Percentiles rank a stretch among this genome's conserved stretches.
Conservation (phyloP, 2,797 vertebrate species). For the Ispidina picta region DNA sequence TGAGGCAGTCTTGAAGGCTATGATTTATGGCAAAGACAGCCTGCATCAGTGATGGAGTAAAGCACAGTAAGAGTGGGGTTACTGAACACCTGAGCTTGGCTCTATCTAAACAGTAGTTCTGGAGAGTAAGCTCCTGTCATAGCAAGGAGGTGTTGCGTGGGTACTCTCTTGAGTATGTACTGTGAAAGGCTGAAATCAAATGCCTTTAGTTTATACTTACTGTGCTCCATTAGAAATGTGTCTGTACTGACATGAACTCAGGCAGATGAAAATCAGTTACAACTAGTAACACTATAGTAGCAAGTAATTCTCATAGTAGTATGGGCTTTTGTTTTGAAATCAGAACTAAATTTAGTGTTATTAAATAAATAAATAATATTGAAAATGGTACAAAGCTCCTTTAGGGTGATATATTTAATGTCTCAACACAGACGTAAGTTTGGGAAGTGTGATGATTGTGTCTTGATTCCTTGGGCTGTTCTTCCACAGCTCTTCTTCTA, state of each 20-base stretch:
- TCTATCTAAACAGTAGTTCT: background rate
- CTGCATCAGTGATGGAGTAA: background rate
- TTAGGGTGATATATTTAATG: background rate
- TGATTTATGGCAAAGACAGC: background rate
- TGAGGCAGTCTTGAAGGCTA: background rate
- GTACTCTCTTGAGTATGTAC: background rate
- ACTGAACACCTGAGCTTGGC: background rate
- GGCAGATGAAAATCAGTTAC: background rate
- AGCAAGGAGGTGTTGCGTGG: background rate
- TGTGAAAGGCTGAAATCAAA: background rate
- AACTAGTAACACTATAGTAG: background rate
- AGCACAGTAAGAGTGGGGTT: background rate
- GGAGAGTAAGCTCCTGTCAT: background rate
- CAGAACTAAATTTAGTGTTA: background rate
- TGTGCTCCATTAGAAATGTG: background rate
- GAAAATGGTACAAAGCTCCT: background rate
- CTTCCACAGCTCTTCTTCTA: background rate
- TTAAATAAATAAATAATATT: background rate
- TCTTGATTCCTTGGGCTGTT: background rate
- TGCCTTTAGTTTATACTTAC: background rate
- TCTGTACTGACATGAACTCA: background rate
- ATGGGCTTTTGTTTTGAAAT: background rate
- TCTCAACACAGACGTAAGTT: rapidly evolving
- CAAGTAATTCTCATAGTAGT: background rate
- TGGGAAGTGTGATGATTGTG: background rate